A percentile compares a stretch with the other conserved stretches of the same genome.
phyloP scores from a whole-genome alignment of 2,797 vertebrate genomes.

The Anas acuta region DNA sequence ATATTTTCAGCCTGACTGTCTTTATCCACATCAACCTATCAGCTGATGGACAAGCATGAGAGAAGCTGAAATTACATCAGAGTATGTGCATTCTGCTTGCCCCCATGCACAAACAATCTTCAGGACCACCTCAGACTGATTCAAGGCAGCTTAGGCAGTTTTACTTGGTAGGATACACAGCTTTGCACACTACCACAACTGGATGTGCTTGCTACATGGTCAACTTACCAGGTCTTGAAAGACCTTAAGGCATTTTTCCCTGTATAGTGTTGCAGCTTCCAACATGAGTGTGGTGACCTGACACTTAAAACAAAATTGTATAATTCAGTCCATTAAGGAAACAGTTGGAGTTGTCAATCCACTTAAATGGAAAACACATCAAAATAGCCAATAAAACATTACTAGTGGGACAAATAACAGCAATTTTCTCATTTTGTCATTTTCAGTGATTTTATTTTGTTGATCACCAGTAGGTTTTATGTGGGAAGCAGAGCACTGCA shows the following conservation, averaged over 20 bases:
- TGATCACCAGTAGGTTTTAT: background rate
- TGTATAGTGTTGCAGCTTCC: background rate
- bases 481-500: background rate
- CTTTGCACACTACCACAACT: accelerated
- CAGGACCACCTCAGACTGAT: background rate
- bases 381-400: background rate
- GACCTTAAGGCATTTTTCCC: background rate
- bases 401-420: background rate
- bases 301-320: background rate
- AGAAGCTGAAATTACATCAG: background rate
- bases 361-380: background rate
- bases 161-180: background rate
- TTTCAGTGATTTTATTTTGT: background rate
- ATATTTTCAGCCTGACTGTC: background rate
- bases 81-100: background rate
- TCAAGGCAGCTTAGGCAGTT: background rate
- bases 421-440: background rate
- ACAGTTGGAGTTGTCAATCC: background rate
- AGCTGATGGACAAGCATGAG: background rate
- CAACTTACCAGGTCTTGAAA: background rate
- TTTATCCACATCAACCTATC: background rate
- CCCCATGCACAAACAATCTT: background rate
- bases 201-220: background rate
- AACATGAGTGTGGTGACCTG: background rate
- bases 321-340: background rate